Conservation (phyloP, 2,113 vertebrate species). For the Fregata magnificens region DNA sequence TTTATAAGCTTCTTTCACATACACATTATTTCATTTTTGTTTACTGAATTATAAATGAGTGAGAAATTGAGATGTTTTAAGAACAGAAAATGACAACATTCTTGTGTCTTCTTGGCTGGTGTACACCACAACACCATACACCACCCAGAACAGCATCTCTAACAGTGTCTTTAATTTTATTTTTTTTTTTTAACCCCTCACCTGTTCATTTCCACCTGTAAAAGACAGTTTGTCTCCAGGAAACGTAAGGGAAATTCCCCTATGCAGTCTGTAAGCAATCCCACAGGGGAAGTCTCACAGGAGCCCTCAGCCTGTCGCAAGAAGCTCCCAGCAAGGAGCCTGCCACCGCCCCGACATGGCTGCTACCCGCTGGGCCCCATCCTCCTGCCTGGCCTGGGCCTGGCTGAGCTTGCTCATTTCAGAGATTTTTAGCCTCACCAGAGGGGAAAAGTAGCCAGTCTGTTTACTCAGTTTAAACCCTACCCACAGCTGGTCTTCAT, state of each 20-base stretch:
- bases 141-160: not conserved
- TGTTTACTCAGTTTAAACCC: not conserved
- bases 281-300: not conserved
- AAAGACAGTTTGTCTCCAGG: not conserved
- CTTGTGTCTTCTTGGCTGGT: not conserved
- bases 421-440: too few species aligned
- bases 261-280: not conserved
- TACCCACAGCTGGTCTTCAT: not conserved
- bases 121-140: not conserved
- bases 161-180: not conserved
- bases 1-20: not conserved
- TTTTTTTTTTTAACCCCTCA: not conserved
- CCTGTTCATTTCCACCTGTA: not conserved
- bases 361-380: accelerated
- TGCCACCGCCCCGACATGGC: accelerated
- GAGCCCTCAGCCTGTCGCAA: not conserved
- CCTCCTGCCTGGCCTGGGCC: not conserved
- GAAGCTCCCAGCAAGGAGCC: not conserved
- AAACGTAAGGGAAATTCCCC: not conserved
- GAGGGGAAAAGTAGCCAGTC: accelerated
- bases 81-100: not conserved
- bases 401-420: not conserved
- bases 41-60: not conserved
- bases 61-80: not conserved
- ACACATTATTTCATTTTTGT: not conserved